Evolutionary conservation across 2,888 invertebrate species (phyloP).

Genomic region (Campoletis raptor): DNA sequence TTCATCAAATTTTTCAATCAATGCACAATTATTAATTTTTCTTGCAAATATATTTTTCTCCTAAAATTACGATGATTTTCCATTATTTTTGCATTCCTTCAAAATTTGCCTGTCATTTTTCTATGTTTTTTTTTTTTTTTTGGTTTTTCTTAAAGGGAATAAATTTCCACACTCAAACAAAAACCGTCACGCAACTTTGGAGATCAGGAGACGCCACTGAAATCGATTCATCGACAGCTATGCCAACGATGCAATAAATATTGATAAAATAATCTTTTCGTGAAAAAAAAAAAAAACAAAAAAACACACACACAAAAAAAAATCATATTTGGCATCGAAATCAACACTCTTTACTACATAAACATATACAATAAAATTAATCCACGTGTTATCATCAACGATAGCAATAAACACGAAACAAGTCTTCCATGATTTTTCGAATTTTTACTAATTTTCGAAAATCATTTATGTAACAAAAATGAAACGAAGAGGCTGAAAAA

Average conservation of each 20-base stretch:
- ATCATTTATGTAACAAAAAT: constrained; percentile 4
- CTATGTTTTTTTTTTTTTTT: constrained; percentile 23
- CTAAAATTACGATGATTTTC: background rate
- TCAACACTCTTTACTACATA: background rate
- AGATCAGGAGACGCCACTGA: constrained; percentile 93
- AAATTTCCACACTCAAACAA: constrained; percentile 98
- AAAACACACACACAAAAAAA: no score
- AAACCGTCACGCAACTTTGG: constrained; percentile 99
- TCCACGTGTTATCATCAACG: background rate
- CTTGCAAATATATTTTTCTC: constrained; percentile 24
- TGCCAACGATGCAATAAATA: constrained; percentile 92
- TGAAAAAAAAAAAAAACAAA: background rate
- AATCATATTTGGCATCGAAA: background rate
- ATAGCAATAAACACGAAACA: constrained; percentile 2
- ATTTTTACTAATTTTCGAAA: background rate
- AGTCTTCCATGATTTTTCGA: constrained; percentile 56
- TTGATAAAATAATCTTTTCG: background rate
- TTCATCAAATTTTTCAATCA: background rate
- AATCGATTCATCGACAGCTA: constrained; percentile 92
- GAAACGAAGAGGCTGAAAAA: constrained; percentile 50
- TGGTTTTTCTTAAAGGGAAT: constrained; percentile 89
- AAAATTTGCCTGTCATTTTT: background rate
- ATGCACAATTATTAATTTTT: background rate
- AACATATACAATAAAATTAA: background rate
- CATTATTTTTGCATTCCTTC: background rate